These are phyloP conservation scores for Lipotes vexillifer DNA, from an alignment of 2,113 vertebrate species.

Conservation along the genomic window DNA sequence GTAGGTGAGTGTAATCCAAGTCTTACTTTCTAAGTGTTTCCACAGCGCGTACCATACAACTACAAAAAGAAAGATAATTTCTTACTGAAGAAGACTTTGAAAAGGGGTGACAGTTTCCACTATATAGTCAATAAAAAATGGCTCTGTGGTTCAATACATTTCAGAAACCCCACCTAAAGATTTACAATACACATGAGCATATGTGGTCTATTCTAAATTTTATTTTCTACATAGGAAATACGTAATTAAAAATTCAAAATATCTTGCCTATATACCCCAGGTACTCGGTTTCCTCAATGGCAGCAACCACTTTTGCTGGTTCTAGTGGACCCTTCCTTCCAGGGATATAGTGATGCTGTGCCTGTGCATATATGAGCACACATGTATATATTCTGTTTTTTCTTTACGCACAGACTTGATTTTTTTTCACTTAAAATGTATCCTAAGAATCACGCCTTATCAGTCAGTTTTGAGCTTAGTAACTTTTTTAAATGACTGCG, in stretches of 20 bases:
- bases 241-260: slow-evolving; percentile 1
- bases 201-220: neutral
- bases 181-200: neutral
- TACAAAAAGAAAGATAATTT: neutral
- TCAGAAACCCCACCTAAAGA: neutral
- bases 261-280: neutral
- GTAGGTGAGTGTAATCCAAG: neutral
- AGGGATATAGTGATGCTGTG: neutral
- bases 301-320: neutral
- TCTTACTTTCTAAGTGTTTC: neutral
- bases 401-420: neutral
- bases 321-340: neutral
- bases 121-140: neutral
- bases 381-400: neutral
- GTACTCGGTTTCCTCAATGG: neutral
- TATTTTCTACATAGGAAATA: neutral
- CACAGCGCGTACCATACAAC: neutral
- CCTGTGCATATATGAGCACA: neutral
- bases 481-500: neutral
- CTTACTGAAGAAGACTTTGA: neutral
- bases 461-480: neutral
- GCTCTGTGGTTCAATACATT: neutral
- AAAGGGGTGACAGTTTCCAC: neutral
- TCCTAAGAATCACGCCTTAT: neutral
- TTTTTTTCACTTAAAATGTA: neutral